phyloP scores from a whole-genome alignment of 2,797 vertebrate species.

The Rousettus madagascariensis region DNA sequence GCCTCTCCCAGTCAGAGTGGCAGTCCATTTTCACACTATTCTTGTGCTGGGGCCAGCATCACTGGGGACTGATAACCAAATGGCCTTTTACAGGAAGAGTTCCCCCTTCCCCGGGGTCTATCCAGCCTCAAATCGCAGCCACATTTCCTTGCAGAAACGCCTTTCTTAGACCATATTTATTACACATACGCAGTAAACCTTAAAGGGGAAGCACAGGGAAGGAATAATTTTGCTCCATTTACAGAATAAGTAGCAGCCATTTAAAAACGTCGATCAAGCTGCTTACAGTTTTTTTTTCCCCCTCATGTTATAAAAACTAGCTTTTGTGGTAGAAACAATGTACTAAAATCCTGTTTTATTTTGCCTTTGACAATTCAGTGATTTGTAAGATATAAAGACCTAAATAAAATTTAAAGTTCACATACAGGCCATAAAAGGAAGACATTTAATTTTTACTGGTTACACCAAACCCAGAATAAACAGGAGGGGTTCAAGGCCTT shows the following conservation, averaged over 20 bases:
- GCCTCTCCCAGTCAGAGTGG: slow-evolving; percentile 65
- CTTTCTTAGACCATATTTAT: slow-evolving; percentile 48
- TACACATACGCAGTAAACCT: slow-evolving; percentile 41
- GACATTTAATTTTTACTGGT: not conserved
- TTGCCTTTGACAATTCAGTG: not conserved
- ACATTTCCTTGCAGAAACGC: slow-evolving; percentile 43
- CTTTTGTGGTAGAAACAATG: slow-evolving; percentile 38
- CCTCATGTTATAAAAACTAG: slow-evolving; percentile 28
- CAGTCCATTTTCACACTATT: slow-evolving; percentile 71
- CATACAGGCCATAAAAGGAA: not conserved
- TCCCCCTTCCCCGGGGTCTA: not conserved
- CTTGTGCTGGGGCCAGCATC: slow-evolving; percentile 52
- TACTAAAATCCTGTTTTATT: slow-evolving; percentile 23
- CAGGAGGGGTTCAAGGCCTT: not conserved
- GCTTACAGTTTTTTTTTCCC: not conserved
- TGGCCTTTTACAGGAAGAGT: slow-evolving; percentile 50
- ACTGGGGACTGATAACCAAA: not conserved
- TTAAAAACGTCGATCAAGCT: not conserved
- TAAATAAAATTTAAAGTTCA: not conserved
- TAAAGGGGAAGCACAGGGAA: slow-evolving; percentile 22
- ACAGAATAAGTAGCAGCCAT: not conserved
- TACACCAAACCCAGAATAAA: not conserved
- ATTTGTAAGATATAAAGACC: not conserved
- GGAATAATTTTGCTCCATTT: not conserved
- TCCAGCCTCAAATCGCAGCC: not conserved